These are phyloP conservation scores for Chloropsis hardwickii DNA, from an alignment of 2,113 vertebrate species.

Conservation along the genomic window DNA sequence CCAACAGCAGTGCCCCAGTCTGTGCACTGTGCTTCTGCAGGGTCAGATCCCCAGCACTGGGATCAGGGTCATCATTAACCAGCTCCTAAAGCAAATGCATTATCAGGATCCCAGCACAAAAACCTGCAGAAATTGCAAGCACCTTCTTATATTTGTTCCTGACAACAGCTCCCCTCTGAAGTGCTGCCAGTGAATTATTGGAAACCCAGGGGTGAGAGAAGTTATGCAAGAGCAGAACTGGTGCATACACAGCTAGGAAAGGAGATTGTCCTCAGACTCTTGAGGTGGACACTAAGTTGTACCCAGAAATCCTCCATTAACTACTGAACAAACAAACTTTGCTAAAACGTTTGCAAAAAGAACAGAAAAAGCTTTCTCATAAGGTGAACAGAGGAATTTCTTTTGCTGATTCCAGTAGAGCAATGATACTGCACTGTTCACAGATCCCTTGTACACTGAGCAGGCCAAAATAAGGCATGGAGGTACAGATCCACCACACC, in stretches of 20 bases:
- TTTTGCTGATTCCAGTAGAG: neutral
- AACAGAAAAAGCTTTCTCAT: neutral
- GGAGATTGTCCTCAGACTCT: neutral
- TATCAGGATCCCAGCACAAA: neutral
- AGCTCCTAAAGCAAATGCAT: neutral
- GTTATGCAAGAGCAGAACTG: neutral
- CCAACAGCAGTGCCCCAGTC: neutral
- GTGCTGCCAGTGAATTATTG: neutral
- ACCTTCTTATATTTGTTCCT: neutral
- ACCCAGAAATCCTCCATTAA: neutral
- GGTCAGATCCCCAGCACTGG: neutral
- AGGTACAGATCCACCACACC: neutral
- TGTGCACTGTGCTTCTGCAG: neutral
- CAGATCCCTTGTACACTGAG: neutral
- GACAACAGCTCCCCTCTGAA: neutral
- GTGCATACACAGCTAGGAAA: neutral
- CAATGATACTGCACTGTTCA: neutral
- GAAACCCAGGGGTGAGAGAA: neutral
- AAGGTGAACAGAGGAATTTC: neutral
- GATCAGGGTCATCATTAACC: neutral
- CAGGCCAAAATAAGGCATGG: accelerated
- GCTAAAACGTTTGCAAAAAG: neutral
- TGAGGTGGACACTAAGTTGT: neutral
- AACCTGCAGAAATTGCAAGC: neutral
- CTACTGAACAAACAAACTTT: neutral